Base-by-base conservation (phyloP, 2,888 invertebrate genomes). In the Drosophila peninsularis region DNA sequence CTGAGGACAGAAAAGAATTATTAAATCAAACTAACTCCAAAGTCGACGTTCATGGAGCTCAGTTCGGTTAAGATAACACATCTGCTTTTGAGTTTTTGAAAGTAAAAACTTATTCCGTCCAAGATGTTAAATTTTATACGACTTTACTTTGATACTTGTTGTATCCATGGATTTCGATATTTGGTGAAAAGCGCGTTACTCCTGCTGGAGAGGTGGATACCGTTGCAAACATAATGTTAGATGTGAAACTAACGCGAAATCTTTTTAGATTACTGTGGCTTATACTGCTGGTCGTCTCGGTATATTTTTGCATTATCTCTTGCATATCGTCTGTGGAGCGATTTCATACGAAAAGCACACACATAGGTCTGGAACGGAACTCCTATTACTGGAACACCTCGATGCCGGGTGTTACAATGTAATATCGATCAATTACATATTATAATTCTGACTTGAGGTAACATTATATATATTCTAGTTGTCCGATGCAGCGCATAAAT, bases 341-440 rank as follows among this genome's bases (percentile, higher is more conserved):
- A 11, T 92, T 89, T 62, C 75, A 90, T 9, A 88, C 86, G 0
- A 91, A 91, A 61, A 92, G 91, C 66, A 91, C 91, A 0, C 91
- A 92, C 7, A 86, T 92, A 17, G 88, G 92, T 13, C 72, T 92
- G 3, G 92, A 92, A 63, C 89, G 90, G 14, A 91, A 92, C 68
- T 90, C 88, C 19, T 89, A 92, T 62, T 90, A 88, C 71, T 92
- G 92, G 91, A 92, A 91, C 63, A 91, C 90, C 14, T 88, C 91
- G 0, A 66, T 92, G 39, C 91, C 92, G 2, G 90, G 90, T 57
- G 55, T 90, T 27, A 92, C 92, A 5, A 78, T 92, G 63, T 92
- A 13, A 62, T 30, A 2, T 1, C n/a, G n/a, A n/a, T n/a, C n/a
- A n/a, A 30, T 3, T 30, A 14, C 14, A 14, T 27, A 9, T 13